Evolutionary conservation across 23 tunicate genomes (phyloP).

Genomic region (Botrylloides violaceus): DNA sequence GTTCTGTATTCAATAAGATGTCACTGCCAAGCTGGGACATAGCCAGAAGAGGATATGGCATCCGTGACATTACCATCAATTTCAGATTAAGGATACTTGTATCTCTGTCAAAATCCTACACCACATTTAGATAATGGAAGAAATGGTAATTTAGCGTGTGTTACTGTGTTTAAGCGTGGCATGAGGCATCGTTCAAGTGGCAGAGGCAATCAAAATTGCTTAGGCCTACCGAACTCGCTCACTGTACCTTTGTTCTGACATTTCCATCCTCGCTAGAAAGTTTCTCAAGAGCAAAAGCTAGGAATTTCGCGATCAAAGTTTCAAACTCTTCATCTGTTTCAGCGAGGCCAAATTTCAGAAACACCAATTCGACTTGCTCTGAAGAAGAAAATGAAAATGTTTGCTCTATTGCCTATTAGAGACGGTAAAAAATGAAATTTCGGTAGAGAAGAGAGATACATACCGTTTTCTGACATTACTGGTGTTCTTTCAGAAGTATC

Average conservation of each 20-base stretch:
- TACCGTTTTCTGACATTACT: constrained; percentile 4
- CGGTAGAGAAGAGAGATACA: neutral
- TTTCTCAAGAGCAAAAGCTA: constrained; percentile 37
- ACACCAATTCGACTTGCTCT: constrained; percentile 82
- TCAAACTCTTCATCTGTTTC: constrained; percentile 68
- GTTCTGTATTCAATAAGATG: too few relatives aligned
- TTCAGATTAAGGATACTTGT: too few relatives aligned
- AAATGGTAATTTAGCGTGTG: too few relatives aligned
- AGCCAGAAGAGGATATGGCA: too few relatives aligned
- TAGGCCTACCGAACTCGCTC: neutral
- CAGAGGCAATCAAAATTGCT: too few relatives aligned
- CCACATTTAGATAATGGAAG: too few relatives aligned
- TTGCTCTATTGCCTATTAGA: neutral
- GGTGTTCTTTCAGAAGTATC: too few relatives aligned
- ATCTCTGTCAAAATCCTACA: too few relatives aligned
- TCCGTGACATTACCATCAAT: too few relatives aligned
- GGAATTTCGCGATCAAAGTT: constrained; percentile 27
- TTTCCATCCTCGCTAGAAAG: constrained; percentile 32
- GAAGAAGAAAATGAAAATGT: constrained; percentile 3
- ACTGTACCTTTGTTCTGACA: constrained; percentile 58
- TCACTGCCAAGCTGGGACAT: too few relatives aligned
- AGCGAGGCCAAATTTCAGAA: constrained; percentile 66
- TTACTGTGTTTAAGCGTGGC: too few relatives aligned
- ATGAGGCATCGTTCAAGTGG: too few relatives aligned
- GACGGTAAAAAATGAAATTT: neutral